Conservation (phyloP, 1,140 invertebrate species). For the Drosophila pandora region DNA sequence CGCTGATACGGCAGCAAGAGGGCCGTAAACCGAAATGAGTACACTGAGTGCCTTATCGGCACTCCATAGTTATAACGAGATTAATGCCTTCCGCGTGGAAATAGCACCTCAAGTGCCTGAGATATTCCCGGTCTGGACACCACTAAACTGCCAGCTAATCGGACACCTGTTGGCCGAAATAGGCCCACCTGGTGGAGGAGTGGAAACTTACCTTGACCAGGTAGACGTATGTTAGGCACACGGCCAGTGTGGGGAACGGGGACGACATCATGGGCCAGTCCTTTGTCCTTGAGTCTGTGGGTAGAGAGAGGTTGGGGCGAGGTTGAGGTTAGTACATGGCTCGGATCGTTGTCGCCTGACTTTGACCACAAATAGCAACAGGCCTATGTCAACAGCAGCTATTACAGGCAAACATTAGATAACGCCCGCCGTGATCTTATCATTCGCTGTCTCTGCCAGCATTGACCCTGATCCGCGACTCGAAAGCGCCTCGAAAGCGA, state of each 20-base stretch:
- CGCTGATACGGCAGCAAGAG: slow-evolving; percentile 19
- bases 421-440: slow-evolving; percentile 50
- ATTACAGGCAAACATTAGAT: slow-evolving; percentile 43
- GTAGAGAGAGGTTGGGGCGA: slow-evolving; percentile 4
- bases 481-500: neutral
- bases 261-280: slow-evolving; percentile 93
- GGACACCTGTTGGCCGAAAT: slow-evolving; percentile 24
- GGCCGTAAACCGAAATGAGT: slow-evolving; percentile 6
- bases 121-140: slow-evolving; percentile 2
- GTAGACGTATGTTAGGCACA: slow-evolving; percentile 91
- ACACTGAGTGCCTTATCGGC: slow-evolving; percentile 1
- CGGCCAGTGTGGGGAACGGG: slow-evolving; percentile 91
- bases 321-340: neutral
- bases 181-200: neutral
- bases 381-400: neutral
- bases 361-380: slow-evolving; percentile 4
- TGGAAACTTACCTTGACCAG: slow-evolving; percentile 88
- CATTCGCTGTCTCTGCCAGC: slow-evolving; percentile 40
- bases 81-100: neutral
- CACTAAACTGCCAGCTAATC: neutral
- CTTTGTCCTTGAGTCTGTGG: slow-evolving; percentile 90
- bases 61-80: neutral
- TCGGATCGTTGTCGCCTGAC: neutral
- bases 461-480: slow-evolving; percentile 48
- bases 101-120: slow-evolving; percentile 14